These are phyloP conservation scores for Autographa gamma DNA, from an alignment of 2,888 invertebrate species.

Conservation along the genomic window DNA sequence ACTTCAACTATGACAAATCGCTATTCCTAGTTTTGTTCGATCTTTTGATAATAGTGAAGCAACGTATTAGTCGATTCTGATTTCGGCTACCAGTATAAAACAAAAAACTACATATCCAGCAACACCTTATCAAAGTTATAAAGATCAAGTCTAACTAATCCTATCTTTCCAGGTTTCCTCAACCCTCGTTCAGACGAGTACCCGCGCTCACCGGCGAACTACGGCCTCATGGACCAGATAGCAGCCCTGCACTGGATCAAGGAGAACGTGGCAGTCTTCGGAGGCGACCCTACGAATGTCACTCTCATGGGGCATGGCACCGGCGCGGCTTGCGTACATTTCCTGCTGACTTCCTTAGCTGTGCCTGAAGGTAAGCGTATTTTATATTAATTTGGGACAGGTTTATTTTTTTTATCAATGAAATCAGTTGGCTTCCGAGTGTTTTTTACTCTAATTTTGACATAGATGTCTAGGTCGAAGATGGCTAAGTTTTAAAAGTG, in stretches of 20 bases:
- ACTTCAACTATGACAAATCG: too few relatives aligned
- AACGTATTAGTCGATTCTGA: too few relatives aligned
- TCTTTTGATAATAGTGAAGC: too few relatives aligned
- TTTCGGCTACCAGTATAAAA: too few relatives aligned
- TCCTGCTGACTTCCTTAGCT: slow-evolving; percentile 97
- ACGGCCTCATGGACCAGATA: slow-evolving; percentile 99
- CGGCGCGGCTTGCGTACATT: slow-evolving; percentile 98
- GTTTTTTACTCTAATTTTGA: too few relatives aligned
- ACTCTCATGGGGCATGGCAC: slow-evolving; percentile 98
- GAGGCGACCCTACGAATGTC: slow-evolving; percentile 97
- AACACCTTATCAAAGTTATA: not conserved
- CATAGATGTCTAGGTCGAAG: not conserved
- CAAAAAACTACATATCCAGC: too few relatives aligned
- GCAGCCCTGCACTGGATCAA: slow-evolving; percentile 98
- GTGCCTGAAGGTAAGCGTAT: slow-evolving; percentile 93
- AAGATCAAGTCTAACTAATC: not conserved
- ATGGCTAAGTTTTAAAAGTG: not conserved
- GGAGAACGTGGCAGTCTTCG: slow-evolving; percentile 98
- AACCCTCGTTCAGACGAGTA: slow-evolving; percentile 96
- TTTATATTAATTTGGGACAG: not conserved
- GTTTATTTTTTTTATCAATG: too few relatives aligned
- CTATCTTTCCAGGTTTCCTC: slow-evolving; percentile 92
- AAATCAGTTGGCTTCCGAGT: too few relatives aligned
- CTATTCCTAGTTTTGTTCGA: too few relatives aligned
- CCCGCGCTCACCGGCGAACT: slow-evolving; percentile 96